A percentile compares a stretch with the other conserved stretches of the same genome.
These are phyloP conservation scores for Dipodomys ordii DNA, from an alignment of 2,113 vertebrate genomes.

Conservation along the genomic window DNA sequence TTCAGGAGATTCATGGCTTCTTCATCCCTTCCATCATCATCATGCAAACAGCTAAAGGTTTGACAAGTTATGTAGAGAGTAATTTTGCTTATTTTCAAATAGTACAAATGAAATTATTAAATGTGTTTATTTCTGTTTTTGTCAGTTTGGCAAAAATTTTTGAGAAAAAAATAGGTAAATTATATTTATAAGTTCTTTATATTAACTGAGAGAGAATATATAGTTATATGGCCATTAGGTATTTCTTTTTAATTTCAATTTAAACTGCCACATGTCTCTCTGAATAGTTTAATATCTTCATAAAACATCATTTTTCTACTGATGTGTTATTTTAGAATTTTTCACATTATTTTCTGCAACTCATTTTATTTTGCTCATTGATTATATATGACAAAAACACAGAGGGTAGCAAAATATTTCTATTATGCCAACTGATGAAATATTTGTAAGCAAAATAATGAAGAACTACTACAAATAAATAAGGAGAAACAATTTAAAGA, in stretches of 20 bases:
- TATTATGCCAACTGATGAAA: neutral
- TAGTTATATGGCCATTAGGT: neutral
- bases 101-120: neutral
- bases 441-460: neutral
- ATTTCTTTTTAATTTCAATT: too few species aligned
- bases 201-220: neutral
- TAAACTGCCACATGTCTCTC: neutral
- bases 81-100: neutral
- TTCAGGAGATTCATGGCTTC: too few species aligned
- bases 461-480: neutral
- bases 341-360: neutral
- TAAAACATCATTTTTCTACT: neutral
- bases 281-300: neutral
- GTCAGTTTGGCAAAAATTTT: neutral
- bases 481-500: neutral
- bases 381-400: neutral
- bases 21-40: neutral
- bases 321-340: neutral
- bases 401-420: neutral
- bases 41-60: neutral
- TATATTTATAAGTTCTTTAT: neutral
- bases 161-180: neutral
- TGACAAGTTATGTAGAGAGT: neutral
- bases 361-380: neutral
- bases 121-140: neutral